Evolutionary conservation across 2,888 invertebrate genomes (phyloP), one percentile per base, ranked within the genome.

Genomic region (Frankliniella intonsa): DNA sequence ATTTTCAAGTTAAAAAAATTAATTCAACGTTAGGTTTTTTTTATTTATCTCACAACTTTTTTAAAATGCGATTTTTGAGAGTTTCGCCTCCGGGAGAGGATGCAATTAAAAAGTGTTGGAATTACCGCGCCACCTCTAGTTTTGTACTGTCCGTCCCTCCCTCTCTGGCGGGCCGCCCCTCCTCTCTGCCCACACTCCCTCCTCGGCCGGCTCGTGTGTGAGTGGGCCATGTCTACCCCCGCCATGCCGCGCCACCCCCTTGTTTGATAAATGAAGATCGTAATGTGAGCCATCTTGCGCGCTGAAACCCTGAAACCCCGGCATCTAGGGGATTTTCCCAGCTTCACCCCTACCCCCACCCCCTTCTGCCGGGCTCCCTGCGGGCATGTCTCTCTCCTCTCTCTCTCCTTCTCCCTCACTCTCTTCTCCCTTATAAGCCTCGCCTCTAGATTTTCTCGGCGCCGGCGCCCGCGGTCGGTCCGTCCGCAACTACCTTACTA

Each of bases 291-390:
- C 69, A 76, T 76, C 69, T 76, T 76, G 69, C 25, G 69, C 69
- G 69, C 69, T 76, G 69, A 76, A 76, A 76, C 69, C 69, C 69
- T 22, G 69, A 25, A 76, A 22, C 69, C 69, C 69, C 25, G 22
- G 69, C 69, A 76, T 76, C 69, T 25, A 76, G 69, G 69, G 69
- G 69, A 76, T 76, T 76, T 76, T 76, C 69, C 69, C 69, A 76
- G 69, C 69, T 62, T 17, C 62, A 0, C 62, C 62, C 11, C 62
- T n/a, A 10, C 14, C 62, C 62, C 62, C 11, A 10, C 55, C 17
- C 55, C 7, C 3, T 17, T 14, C 55, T 8, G 55, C 55, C 62
- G 3, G 62, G 38, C 38, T 38, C 38, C 14, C 55, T 14, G 55
- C 55, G 55, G 19, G 55, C 38, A 38, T 38, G 38, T 38, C 38